Base-by-base conservation (phyloP, 1,140 invertebrate species). In the Mactra quadrangularis region DNA sequence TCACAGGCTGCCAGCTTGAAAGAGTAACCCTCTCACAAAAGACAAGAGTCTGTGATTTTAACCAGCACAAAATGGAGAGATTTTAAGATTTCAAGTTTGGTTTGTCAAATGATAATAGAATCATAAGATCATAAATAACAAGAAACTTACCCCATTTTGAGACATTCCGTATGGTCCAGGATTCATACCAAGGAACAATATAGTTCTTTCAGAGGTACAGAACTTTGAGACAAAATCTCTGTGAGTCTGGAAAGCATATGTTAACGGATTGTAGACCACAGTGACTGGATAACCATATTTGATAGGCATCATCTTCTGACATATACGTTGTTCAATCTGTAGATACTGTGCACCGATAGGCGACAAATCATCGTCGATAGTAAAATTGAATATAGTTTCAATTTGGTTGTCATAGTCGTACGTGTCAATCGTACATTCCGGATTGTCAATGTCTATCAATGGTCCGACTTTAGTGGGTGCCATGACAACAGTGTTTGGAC, bases 81-180 rank as follows among this genome's bases (percentile, higher is more conserved):
- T n/a, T n/a, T n/a, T n/a, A n/a, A n/a, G n/a, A n/a, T n/a, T n/a
- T n/a, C n/a, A n/a, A n/a, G n/a, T n/a, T n/a, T n/a, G n/a, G n/a
- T n/a, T n/a, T n/a, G 38, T 15, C 38, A 41, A 41, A 41, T 7
- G 6, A 41, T 15, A 41, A 41, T 41, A 41, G 6, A 41, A 41
- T 7, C 38, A 41, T 7, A 15, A 41, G 38, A 7, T 7, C 6
- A 41, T 7, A 6, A 41, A 41, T 7, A 66, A 70, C 27, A n/a
- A n/a, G 7, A 29, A 68, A 91, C 94, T 94, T 94, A 96, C 96
- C 45, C 97, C 97, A 85, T 96, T 98, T 93, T 98, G 97, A 19
- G 95, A 96, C 97, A 98, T 98, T 52, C 97, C 97, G 95, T 96
- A 98, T 0, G 97, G 97, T n/a, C 97, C 97, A 35, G 97, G 97